Evolutionary conservation across 1,140 invertebrate species (phyloP), one percentile per base, ranked within the genome.

Genomic region (Panulirus ornatus): DNA sequence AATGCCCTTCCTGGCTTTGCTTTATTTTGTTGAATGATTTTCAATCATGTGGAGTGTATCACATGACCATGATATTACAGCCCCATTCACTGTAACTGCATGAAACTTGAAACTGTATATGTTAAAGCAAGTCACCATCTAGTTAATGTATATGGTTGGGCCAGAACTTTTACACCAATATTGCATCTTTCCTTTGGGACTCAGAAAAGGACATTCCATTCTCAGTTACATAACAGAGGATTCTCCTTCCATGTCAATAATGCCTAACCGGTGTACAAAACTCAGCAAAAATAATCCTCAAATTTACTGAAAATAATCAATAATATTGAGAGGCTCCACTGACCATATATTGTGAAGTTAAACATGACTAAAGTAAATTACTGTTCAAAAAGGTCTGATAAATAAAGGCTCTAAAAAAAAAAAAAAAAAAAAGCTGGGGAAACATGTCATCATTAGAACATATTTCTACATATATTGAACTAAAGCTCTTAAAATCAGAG

Each of bases 321-420:
- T 79, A 75, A 58, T 54, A 36, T 78, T 73, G 44, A 22, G 54
- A 88, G 85, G 85, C 44, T 70, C n/a, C 42, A 71, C 85, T 81
- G 85, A 88, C 85, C 76, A 73, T 54, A 79, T 88, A 88, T 81
- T 88, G 85, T 76, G 78, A 63, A 88, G 44, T 78, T 88, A 81
- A 88, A 88, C 81, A 88, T 81, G 76, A 88, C 76, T 87, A 63
- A 87, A 87, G 42, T 34, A 87, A 87, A 58, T 42, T 78, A 30
- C n/a, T 47, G 79, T 71, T 58, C 27, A 88, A 44, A 71, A 51
- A 78, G 75, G 84, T 87, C 84, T 78, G 75, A 78, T 78, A 51
- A 85, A 51, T 85, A 58, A 76, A 87, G 36, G 47, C 71, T 87
- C 75, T 66, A 36, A 40, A 83, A 42, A 42, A 27, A 79, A 79